These are phyloP conservation scores for Leptobrachium leishanense DNA, from an alignment of 2,113 vertebrate genomes.

Conservation along the genomic window DNA sequence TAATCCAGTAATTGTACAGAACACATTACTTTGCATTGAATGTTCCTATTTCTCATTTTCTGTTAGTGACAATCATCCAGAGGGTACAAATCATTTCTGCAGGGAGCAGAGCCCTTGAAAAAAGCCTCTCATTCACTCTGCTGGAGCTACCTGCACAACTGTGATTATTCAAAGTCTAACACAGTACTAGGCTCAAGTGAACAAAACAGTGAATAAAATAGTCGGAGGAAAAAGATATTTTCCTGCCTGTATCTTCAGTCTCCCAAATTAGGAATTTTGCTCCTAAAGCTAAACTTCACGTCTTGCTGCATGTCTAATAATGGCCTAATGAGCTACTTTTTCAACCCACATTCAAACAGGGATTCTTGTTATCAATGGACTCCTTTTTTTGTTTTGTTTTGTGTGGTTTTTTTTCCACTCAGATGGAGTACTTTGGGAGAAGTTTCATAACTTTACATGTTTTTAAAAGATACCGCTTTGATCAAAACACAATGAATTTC, in stretches of 20 bases:
- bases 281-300: slow-evolving; percentile 51
- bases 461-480: slow-evolving; percentile 35
- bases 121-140: slow-evolving; percentile 68
- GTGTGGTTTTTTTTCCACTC: neutral
- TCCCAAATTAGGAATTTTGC: slow-evolving; percentile 58
- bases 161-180: slow-evolving; percentile 70
- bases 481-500: slow-evolving; percentile 39
- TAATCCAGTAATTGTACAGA: slow-evolving; percentile 96
- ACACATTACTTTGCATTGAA: slow-evolving; percentile 91
- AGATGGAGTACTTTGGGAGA: slow-evolving; percentile 10
- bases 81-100: slow-evolving; percentile 79
- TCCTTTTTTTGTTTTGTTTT: neutral
- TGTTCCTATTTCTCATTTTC: slow-evolving; percentile 87
- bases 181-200: slow-evolving; percentile 61
- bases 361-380: slow-evolving; percentile 25
- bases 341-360: slow-evolving; percentile 35
- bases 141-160: slow-evolving; percentile 68
- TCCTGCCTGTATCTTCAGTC: slow-evolving; percentile 57
- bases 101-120: slow-evolving; percentile 72
- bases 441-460: slow-evolving; percentile 35
- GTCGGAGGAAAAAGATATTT: slow-evolving; percentile 66
- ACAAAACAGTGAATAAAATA: slow-evolving; percentile 75
- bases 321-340: slow-evolving; percentile 44
- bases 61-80: slow-evolving; percentile 83
- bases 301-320: slow-evolving; percentile 27